Evolutionary conservation across 2,113 vertebrate species (phyloP), one percentile per base, ranked within the genome.

Genomic region (Phodopus roborovskii): DNA sequence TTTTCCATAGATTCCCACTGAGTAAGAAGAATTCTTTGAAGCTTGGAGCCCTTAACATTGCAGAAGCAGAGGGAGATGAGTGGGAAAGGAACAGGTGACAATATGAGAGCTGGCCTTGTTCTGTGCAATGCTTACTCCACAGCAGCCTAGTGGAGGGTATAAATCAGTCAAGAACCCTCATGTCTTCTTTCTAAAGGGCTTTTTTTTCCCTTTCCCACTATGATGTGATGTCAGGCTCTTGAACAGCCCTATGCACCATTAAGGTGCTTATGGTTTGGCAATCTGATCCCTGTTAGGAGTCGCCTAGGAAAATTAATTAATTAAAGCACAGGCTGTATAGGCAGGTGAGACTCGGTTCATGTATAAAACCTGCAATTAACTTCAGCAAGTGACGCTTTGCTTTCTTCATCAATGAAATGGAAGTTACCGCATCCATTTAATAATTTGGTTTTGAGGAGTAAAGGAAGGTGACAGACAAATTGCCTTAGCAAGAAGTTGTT

Each of bases 361-460:
- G 66, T 78, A 33, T 66, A 58, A 82, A 71, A 4, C 58, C 24
- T 95, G 15, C 5, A 71, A 81, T 53, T 74, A 92, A 48, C 85
- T 90, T 73, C 73, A 94, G 19, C 45, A 26, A 0, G 5, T 48
- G 26, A 64, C 81, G 26, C 66, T 82, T 85, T 7, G 0, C 77
- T 83, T 87, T 92, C 79, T 88, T 87, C 62, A 30, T 94, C 79
- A 56, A 26, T 93, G 58, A 92, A 58, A 78, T 17, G 22, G 22
- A 95, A 89, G 6, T 68, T 33, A 83, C 83, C 45, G 33, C 53
- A 74, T 11, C 7, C 9, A 60, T 13, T 39, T 78, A 62, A 89
- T 89, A 91, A n/a, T 58, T 83, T 93, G 56, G 11, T 81, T 88
- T 30, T 82, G n/a, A 87, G 7, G n/a, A 70, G 62, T 70, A 64